Evolutionary conservation across 1,140 invertebrate species (phyloP), one percentile per base, ranked within the genome.

Genomic region (Dryas iulia): DNA sequence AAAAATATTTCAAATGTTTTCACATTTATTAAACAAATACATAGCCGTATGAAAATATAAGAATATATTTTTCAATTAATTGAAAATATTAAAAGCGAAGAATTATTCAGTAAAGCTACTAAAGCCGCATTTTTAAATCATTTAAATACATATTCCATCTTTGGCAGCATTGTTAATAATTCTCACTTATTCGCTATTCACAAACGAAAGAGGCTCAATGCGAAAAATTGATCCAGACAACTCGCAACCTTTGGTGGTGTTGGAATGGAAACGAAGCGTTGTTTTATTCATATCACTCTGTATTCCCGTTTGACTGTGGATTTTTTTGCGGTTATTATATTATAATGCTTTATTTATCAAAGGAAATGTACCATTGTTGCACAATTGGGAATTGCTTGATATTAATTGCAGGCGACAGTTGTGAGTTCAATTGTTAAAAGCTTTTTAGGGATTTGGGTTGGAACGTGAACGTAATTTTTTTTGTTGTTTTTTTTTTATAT

Each of bases 201-300:
- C 23, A 53, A 57, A 58, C 52, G 64, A 31, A 33, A 59, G 30
- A 14, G 58, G 64, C 57, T 52, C 23, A 31, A 28, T 26, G 30
- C 35, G 65, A 23, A n/a, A 66, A 67, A 67, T 67, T 59, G 58
- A 67, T 60, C 33, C 58, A 30, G 59, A 60, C 59, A 54, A 59
- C 39, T 59, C 56, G 21, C 24, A 59, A 39, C 56, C 59, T 61
- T 66, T 67, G 39, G 39, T 67, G 30, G 33, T 60, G 39, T 35
- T 11, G 52, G 28, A 60, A 54, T 30, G 18, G 58, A 52, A 66
- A 47, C 14, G 39, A 47, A 47, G 14, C 65, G 58, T 14, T 67
- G n/a, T 60, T 66, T 67, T 59, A 67, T 60, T 67, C 65, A 67
- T 67, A 24, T 23, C n/a, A 7, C 39, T n/a, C n/a, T 47, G 7